Evolutionary conservation across 2,113 vertebrate species (phyloP), one percentile per base, ranked within the genome.

Genomic region (Trogon surrucura): DNA sequence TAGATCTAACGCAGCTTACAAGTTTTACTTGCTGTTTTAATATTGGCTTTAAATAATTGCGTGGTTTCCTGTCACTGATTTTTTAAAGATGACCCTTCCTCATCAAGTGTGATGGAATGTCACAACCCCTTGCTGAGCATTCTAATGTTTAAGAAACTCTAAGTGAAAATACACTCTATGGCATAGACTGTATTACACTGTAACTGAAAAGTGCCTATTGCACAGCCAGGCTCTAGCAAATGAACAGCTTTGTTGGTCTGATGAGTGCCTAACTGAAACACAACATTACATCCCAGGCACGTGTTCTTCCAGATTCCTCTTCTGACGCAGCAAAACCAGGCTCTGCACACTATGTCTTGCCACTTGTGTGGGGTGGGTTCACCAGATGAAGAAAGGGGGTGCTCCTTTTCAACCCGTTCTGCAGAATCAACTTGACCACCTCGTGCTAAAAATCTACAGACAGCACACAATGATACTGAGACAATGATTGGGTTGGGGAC

Each of bases 1-100:
- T 50, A 62, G 22, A 36, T 58, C 10, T 25, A 64, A 78, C 0
- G 0, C 1, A 2, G 47, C 51, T 81, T 54, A 74, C n/a, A 6
- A 2, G 9, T 3, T 84, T 54, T 70, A 45, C 48, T 71, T 83
- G 36, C 41, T 80, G 21, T 73, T 84, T 66, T 53, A 95, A 80
- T 32, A 80, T 1, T 53, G 30, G 91, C 7, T 7, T 61, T 13
- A 72, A 85, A 53, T 38, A 58, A 73, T 11, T 27, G 25, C 10
- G 22, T 51, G 9, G 12, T 66, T 82, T 80, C 30, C 48, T 56
- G 64, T 17, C 32, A 67, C 3, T 75, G 19, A 27, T 27, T 84
- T 93, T 80, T 38, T 41, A 34, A 91, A 94, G n/a, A 44, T 1
- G 0, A 38, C 15, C 18, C 34, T 66, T 72, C 23, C 11, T 54